phyloP scores from a whole-genome alignment of 2,797 vertebrate species.

The Anguilla anguilla region DNA sequence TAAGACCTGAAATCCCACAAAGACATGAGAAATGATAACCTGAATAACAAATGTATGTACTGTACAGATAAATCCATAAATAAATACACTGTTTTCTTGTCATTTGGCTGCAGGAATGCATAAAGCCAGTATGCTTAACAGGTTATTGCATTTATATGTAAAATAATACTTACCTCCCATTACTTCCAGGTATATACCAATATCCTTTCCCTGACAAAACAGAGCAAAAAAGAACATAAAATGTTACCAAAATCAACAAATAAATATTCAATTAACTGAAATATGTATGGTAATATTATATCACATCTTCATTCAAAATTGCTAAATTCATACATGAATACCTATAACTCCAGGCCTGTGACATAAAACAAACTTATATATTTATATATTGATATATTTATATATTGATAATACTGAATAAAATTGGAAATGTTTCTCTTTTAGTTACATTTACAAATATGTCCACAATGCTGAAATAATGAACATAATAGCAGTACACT shows the following conservation, averaged over 20 bases:
- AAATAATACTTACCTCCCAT: constrained; percentile 22
- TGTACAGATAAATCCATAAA: not conserved
- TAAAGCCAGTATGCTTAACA: not conserved
- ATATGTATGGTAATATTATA: not conserved
- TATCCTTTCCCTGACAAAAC: constrained; percentile 27
- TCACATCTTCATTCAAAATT: not conserved
- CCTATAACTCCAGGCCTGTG: not conserved
- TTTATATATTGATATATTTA: too few relatives aligned
- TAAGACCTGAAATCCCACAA: not conserved
- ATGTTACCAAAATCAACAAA: not conserved
- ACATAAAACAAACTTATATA: not conserved
- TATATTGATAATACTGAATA: not conserved
- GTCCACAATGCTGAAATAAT: not conserved
- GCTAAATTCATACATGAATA: not conserved
- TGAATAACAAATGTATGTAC: not conserved
- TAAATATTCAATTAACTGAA: not conserved
- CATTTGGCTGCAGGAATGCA: not conserved
- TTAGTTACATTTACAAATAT: not conserved
- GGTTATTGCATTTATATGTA: not conserved
- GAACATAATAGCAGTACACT: not conserved
- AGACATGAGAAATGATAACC: not conserved
- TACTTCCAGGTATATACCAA: constrained; percentile 25
- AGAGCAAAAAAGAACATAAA: constrained; percentile 7
- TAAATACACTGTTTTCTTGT: not conserved
- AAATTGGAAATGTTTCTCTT: not conserved